A percentile compares a stretch with the other conserved stretches of the same genome.
Evolutionary conservation across 2,113 vertebrate genomes (phyloP).

Genomic region (Nicator chloris): DNA sequence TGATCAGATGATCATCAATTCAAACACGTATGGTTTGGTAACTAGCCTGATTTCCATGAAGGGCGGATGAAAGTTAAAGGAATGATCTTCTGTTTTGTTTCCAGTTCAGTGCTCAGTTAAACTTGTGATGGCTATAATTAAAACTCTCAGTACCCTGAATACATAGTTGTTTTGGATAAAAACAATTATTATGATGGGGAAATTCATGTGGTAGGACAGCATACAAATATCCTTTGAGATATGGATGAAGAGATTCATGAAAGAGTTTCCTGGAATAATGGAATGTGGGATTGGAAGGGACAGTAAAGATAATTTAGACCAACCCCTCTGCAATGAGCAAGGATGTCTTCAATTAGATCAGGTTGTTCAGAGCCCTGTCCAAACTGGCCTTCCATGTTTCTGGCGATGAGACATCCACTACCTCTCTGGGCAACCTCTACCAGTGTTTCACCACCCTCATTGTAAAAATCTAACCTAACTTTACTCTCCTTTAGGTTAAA

Average conservation of each 20-base stretch:
- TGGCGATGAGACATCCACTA: too few species aligned
- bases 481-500: not conserved
- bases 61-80: not conserved
- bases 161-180: not conserved
- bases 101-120: not conserved
- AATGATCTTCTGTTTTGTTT: not conserved
- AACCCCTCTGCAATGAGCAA: not conserved
- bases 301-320: not conserved
- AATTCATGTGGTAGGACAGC: not conserved
- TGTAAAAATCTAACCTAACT: not conserved
- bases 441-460: accelerated
- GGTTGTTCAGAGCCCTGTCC: not conserved
- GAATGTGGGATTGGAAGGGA: not conserved
- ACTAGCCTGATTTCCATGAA: not conserved
- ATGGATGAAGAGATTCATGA: not conserved
- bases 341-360: not conserved
- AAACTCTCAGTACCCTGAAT: not conserved
- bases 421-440: not conserved
- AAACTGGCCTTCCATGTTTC: not conserved
- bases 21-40: not conserved
- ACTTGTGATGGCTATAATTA: not conserved
- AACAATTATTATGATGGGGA: not conserved
- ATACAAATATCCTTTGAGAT: not conserved
- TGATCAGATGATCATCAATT: not conserved
- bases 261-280: not conserved